These are phyloP conservation scores for Scaptomyza parva DNA, from an alignment of 2,888 invertebrate genomes.

Conservation along the genomic window DNA sequence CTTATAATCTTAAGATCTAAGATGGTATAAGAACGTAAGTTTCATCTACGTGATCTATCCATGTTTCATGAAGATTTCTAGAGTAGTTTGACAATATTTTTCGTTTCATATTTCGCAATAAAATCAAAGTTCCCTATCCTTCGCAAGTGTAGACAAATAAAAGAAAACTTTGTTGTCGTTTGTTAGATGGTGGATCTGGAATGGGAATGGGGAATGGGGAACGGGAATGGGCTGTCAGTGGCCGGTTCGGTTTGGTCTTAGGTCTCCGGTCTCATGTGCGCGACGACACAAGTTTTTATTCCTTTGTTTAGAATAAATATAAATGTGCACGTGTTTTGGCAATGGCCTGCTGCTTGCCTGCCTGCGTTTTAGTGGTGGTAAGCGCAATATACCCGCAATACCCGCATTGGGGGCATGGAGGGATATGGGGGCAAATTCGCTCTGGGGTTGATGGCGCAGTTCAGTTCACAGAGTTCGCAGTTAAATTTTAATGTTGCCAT, in stretches of 20 bases:
- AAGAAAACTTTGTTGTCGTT: constrained; percentile 33
- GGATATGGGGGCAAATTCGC: not conserved
- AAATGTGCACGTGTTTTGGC: constrained; percentile 78
- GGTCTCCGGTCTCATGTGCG: constrained; percentile 76
- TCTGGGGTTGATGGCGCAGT: constrained; percentile 61
- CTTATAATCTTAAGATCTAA: no score
- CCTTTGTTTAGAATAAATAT: constrained; percentile 82
- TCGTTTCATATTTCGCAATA: not conserved
- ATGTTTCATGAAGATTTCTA: not conserved
- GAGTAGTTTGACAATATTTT: not conserved
- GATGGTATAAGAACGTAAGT: no score
- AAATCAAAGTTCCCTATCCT: not conserved
- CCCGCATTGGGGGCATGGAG: not conserved
- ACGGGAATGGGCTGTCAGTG: constrained; percentile 1
- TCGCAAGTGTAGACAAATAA: constrained; percentile 6
- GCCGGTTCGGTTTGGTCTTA: constrained; percentile 3
- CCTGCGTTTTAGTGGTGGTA: constrained; percentile 66
- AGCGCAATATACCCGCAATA: constrained; percentile 31
- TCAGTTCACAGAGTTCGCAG: constrained; percentile 62
- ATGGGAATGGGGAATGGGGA: not conserved
- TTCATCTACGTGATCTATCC: no score
- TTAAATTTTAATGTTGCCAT: constrained; percentile 83
- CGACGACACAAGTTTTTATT: constrained; percentile 82
- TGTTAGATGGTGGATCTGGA: not conserved
- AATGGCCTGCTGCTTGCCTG: no score